Conservation (phyloP, 2,797 vertebrate species). For the Crenuchus spilurus region DNA sequence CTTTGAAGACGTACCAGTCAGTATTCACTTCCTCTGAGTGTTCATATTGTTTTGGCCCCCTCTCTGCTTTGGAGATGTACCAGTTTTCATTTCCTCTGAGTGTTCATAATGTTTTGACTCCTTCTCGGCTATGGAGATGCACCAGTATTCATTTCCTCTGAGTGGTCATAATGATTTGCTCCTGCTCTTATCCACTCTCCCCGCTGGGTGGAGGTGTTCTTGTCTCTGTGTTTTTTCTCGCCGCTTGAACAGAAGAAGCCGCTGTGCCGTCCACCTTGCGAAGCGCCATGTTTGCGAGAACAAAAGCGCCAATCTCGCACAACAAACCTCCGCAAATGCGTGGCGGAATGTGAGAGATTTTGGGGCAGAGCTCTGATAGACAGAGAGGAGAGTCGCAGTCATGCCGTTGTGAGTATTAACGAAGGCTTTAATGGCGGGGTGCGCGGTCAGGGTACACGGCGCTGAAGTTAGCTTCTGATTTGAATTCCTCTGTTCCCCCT, state of each 20-base stretch:
- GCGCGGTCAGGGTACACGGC: no score
- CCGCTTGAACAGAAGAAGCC: accelerated
- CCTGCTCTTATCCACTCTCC: not conserved
- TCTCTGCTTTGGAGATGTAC: no score
- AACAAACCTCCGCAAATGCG: not conserved
- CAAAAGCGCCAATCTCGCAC: slow-evolving; percentile 46
- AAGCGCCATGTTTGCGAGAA: slow-evolving; percentile 83
- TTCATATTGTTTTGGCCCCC: no score
- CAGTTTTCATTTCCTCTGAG: no score
- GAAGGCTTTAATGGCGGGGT: no score
- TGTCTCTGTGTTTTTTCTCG: not conserved
- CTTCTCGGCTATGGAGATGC: no score
- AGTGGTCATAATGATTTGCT: no score
- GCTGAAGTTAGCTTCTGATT: no score
- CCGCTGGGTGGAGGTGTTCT: not conserved
- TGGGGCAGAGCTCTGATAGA: not conserved
- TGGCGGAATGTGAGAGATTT: slow-evolving; percentile 26
- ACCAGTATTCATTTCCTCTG: no score
- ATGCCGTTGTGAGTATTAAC: slow-evolving; percentile 73
- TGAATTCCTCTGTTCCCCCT: no score
- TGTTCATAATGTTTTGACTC: not conserved
- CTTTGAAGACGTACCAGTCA: no score
- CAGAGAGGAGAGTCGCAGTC: slow-evolving; percentile 27
- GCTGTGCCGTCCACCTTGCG: not conserved
- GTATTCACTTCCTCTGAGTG: no score